These are phyloP conservation scores for Hydropsyche tenuis DNA, from an alignment of 1,140 invertebrate species.

Conservation along the genomic window DNA sequence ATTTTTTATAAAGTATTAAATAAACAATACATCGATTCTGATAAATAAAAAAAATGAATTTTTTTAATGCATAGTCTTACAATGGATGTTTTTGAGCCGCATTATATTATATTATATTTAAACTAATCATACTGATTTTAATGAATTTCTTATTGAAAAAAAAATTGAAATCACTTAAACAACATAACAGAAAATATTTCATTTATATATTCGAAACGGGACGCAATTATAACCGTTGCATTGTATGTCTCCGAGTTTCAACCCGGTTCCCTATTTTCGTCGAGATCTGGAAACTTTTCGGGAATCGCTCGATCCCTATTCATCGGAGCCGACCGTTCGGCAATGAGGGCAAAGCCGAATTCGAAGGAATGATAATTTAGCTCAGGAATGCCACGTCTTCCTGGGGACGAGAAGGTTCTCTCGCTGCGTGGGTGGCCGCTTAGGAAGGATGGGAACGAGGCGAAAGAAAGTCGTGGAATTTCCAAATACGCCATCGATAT, in stretches of 20 bases:
- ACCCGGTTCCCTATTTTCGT: no score
- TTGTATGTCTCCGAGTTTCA: background rate
- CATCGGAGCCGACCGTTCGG: conserved; percentile 6
- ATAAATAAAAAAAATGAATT: no score
- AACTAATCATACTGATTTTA: no score
- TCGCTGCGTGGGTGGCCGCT: conserved; percentile 7
- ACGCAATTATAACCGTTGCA: background rate
- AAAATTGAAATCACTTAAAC: no score
- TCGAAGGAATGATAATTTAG: conserved; percentile 49
- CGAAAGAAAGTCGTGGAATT: conserved; percentile 41
- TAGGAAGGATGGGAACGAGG: conserved; percentile 3
- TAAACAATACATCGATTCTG: no score
- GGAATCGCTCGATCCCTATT: conserved; percentile 10
- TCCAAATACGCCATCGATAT: background rate
- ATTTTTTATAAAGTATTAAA: no score
- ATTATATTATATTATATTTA: no score
- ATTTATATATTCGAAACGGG: no score
- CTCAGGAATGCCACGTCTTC: conserved; percentile 42
- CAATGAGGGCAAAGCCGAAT: conserved; percentile 37
- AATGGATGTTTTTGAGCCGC: no score
- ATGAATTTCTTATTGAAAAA: no score
- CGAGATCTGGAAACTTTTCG: conserved; percentile 11
- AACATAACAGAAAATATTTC: no score
- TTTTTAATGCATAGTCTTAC: no score
- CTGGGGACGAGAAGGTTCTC: conserved; percentile 2